Percentiles rank a stretch among this genome's conserved stretches.
phyloP scores from a whole-genome alignment of 2,797 vertebrate species.

The Cuniculus paca region DNA sequence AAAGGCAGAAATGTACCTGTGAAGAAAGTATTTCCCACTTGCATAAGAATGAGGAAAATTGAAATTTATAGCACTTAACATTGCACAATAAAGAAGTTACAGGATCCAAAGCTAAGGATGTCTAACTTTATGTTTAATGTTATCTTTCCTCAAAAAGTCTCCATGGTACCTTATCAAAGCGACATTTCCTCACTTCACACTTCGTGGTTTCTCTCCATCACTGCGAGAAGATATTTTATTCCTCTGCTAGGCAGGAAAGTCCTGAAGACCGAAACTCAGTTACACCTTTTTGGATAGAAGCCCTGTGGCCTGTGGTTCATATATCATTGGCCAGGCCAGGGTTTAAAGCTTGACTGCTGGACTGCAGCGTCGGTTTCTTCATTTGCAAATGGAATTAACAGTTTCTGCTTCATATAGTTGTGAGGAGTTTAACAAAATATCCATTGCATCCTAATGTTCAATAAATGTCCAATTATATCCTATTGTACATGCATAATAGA shows the following conservation, averaged over 20 bases:
- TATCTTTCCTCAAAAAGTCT: background rate
- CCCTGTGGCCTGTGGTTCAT: background rate
- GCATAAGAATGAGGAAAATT: background rate
- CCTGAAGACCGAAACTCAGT: background rate
- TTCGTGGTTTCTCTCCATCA: background rate
- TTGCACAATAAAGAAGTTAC: background rate
- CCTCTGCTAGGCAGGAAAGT: background rate
- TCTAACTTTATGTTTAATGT: background rate
- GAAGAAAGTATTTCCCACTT: background rate
- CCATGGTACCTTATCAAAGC: background rate
- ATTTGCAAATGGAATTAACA: background rate
- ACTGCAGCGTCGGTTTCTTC: background rate
- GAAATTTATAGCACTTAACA: background rate
- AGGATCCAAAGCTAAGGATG: background rate
- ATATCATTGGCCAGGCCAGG: background rate
- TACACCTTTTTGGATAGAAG: background rate
- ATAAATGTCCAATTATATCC: background rate
- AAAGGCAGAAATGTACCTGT: background rate
- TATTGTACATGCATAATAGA: background rate
- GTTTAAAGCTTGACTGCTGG: background rate
- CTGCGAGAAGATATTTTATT: background rate
- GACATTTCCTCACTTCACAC: background rate
- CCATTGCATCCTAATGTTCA: background rate
- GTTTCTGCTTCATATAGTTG: background rate
- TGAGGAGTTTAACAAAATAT: slow-evolving; percentile 1